Base-by-base conservation (phyloP, 2,888 invertebrate species). In the Elaeidobius kamerunicus region DNA sequence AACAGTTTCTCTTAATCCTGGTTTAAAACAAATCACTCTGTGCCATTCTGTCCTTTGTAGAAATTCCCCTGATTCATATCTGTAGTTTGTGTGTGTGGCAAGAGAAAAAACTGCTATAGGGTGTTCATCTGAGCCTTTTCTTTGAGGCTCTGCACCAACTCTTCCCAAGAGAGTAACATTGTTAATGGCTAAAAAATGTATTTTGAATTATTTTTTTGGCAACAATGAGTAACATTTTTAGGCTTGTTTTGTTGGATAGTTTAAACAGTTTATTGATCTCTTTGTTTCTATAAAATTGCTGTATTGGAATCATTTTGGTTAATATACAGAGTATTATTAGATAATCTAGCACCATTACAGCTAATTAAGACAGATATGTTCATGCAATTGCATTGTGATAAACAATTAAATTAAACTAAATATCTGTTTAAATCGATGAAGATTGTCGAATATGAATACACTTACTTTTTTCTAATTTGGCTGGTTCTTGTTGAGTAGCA, bases 1-100 rank as follows among this genome's bases (percentile, higher is more conserved):
- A 0, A 91, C 86, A 1, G 81, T 80, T 19, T 93, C 91, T 30
- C 93, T 77, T 1, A 96, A 78, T 48, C 81, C 80, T 2, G 91
- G 91, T 66, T 85, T 90, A 69, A 95, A 95, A 6, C 94, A 85
- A 11, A 58, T 44, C 11, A 58, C 34, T 38, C 58, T 35, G 30
- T 58, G 95, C 95, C 95, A 95, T 62, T 94, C 93, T 6, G 93
- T 92, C 64, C 88, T 84, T 68, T 93, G 91, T 44, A 86, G 74
- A 66, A 86, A 78, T 61, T 91, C 90, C 3, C 91, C 92, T 68
- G 79, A 76, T 64, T 85, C 85, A 73, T 86, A 84, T 42, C 85
- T 86, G 71, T 90, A 93, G 69, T 88, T 90, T 34, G 82, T 83
- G 67, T 93, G 91, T 17, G 95, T 96, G 2, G 95, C 95, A 45